Percentiles rank a stretch among this genome's conserved stretches.
phyloP scores from a whole-genome alignment of 2,113 vertebrate genomes.

The Egretta garzetta region DNA sequence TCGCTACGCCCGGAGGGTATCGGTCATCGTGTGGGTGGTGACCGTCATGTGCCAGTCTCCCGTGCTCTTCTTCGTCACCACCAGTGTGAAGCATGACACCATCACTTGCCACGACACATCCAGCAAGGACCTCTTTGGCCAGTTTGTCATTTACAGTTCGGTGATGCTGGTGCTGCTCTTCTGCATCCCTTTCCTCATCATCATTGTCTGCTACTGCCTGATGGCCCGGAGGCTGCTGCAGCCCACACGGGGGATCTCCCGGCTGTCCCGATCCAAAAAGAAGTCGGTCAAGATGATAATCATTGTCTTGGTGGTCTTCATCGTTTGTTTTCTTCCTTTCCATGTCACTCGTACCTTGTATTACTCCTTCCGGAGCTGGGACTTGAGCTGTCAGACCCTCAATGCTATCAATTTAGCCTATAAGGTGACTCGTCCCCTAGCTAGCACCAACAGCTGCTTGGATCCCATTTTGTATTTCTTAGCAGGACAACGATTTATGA shows the following conservation, averaged over 20 bases:
- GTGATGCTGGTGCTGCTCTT: constrained; percentile 88
- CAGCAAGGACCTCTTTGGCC: constrained; percentile 83
- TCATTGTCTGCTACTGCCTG: constrained; percentile 89
- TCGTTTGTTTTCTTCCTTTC: constrained; percentile 94
- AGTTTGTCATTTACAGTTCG: constrained; percentile 90
- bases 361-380: constrained; percentile 87
- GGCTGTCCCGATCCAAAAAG: constrained; percentile 82
- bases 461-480: constrained; percentile 96
- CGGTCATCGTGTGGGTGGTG: constrained; percentile 78
- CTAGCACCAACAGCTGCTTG: constrained; percentile 93
- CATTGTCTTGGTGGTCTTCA: constrained; percentile 87
- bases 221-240: constrained; percentile 87
- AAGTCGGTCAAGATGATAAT: constrained; percentile 95
- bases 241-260: constrained; percentile 70
- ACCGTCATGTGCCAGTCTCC: constrained; percentile 87
- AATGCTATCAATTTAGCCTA: constrained; percentile 89
- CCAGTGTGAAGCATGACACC: constrained; percentile 42
- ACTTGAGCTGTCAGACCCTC: constrained; percentile 85
- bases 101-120: constrained; percentile 92
- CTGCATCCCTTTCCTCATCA: constrained; percentile 84
- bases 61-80: constrained; percentile 90
- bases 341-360: constrained; percentile 93
- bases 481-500: constrained; percentile 85
- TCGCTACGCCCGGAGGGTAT: constrained; percentile 81
- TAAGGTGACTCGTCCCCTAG: constrained; percentile 91